These are phyloP conservation scores for Rousettus leschenaultii DNA, from an alignment of 2,113 vertebrate genomes.

Conservation along the genomic window DNA sequence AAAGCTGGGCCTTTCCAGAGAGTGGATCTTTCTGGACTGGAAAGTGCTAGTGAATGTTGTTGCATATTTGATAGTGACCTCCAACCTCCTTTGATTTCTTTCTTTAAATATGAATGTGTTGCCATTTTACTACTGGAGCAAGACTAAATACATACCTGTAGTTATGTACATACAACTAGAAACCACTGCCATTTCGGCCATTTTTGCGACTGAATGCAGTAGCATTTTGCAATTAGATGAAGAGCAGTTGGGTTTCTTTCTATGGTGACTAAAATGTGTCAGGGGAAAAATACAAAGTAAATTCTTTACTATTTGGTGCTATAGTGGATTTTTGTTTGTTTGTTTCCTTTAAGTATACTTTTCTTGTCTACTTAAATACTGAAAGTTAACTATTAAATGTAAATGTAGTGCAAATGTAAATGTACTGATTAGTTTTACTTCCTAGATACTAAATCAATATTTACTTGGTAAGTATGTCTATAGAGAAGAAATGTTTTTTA, in stretches of 20 bases:
- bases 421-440: constrained; percentile 40
- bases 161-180: not conserved
- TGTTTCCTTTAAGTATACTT: not conserved
- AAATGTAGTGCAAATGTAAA: not conserved
- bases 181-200: not conserved
- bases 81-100: constrained; percentile 1
- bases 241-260: constrained; percentile 12
- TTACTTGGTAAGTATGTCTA: constrained; percentile 27
- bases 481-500: constrained; percentile 25
- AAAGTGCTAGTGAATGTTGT: not conserved
- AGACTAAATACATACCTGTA: not conserved
- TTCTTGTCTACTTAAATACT: constrained; percentile 35
- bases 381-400: constrained; percentile 39
- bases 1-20: constrained; percentile 14
- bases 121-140: not conserved
- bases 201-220: not conserved
- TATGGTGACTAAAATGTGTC: constrained; percentile 20
- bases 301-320: constrained; percentile 21
- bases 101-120: not conserved
- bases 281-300: not conserved
- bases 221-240: not conserved
- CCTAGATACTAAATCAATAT: constrained; percentile 7
- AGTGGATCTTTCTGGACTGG: not conserved
- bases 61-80: not conserved
- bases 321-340: not conserved